Evolutionary conservation across 2,888 invertebrate genomes (phyloP), one percentile per base, ranked within the genome.

Genomic region (Yponomeuta malinellus): DNA sequence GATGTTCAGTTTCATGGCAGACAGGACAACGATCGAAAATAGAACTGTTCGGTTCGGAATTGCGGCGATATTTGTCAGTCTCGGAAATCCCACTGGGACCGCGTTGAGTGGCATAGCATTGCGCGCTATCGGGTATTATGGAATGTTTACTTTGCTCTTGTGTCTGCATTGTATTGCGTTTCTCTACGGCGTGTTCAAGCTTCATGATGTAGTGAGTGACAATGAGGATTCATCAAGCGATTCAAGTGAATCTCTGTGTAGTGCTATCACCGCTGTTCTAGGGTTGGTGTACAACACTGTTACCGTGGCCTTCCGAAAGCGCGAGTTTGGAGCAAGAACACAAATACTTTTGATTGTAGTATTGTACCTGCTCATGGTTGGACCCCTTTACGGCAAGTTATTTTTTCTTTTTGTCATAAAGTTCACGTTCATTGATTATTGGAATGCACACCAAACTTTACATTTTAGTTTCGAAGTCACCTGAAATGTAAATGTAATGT

Each of bases 21-120:
- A 94, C 72, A 89, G 94, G 69, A 93, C 94, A 52, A 87, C 93
- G 1, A 75, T 93, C 59, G 93, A 94, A 77, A 93, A 93, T 82
- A 89, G 95, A 72, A 95, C 95, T n/a, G 90, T 94, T 73, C 89
- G 95, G 71, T 85, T 95, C 67, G 95, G 94, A 12, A 83, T 95
- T 9, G 92, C 94, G n/a, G 92, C 93, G 15, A 89, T 93, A 73
- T 92, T 93, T 76, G 87, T 92, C 10, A 93, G 87, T 68, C 80
- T 93, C 43, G 93, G 93, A 9, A 87, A 93, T 31, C 93, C 93
- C 0, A 83, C 91, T 2, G 93, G 93, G 2, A 93, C 91, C 0
- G 90, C 88, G 15, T 75, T 93, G 23, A 93, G 93, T 80, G 94
- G 93, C 9, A 82, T 93, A 71, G 76, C 93, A 68, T 84, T 93